Percentiles rank a stretch among this genome's conserved stretches.
phyloP scores from a whole-genome alignment of 2,797 vertebrate species.

The Falco peregrinus region DNA sequence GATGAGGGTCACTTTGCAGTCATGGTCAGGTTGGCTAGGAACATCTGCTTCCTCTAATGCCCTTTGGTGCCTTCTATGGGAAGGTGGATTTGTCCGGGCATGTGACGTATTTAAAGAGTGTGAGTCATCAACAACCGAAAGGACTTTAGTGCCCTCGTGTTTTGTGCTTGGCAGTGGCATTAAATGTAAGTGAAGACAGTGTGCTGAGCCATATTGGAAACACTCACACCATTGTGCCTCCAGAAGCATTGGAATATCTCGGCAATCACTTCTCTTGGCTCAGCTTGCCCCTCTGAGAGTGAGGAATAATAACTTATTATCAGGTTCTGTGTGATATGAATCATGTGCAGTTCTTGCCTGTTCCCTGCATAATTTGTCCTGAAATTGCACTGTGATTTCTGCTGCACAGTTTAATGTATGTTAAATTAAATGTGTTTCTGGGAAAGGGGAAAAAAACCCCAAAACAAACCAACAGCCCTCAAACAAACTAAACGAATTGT shows the following conservation, averaged over 20 bases:
- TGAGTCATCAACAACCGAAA: slow-evolving; percentile 54
- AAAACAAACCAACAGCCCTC: neutral
- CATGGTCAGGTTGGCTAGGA: slow-evolving; percentile 29
- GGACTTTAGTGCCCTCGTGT: slow-evolving; percentile 22
- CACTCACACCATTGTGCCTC: neutral
- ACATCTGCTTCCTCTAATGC: slow-evolving; percentile 39
- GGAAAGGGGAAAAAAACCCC: neutral
- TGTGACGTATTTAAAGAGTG: slow-evolving; percentile 42
- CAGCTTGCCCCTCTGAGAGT: neutral
- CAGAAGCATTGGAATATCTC: neutral
- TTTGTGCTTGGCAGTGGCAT: neutral
- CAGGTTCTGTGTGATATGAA: slow-evolving; percentile 8
- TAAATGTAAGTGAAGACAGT: slow-evolving; percentile 17
- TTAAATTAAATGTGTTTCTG: slow-evolving; percentile 26
- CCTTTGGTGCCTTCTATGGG: slow-evolving; percentile 48
- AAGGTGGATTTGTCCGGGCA: slow-evolving; percentile 24
- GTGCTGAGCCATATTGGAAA: slow-evolving; percentile 25
- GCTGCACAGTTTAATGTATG: neutral
- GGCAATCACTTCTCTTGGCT: neutral
- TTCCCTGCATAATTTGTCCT: slow-evolving; percentile 30
- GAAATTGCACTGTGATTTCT: slow-evolving; percentile 47
- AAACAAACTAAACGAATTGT: neutral
- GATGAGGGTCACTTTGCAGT: slow-evolving; percentile 12
- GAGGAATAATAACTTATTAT: slow-evolving; percentile 40
- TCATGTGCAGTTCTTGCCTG: neutral